These are phyloP conservation scores for Dendroctonus ponderosae DNA, from an alignment of 1,140 invertebrate species.

Conservation along the genomic window DNA sequence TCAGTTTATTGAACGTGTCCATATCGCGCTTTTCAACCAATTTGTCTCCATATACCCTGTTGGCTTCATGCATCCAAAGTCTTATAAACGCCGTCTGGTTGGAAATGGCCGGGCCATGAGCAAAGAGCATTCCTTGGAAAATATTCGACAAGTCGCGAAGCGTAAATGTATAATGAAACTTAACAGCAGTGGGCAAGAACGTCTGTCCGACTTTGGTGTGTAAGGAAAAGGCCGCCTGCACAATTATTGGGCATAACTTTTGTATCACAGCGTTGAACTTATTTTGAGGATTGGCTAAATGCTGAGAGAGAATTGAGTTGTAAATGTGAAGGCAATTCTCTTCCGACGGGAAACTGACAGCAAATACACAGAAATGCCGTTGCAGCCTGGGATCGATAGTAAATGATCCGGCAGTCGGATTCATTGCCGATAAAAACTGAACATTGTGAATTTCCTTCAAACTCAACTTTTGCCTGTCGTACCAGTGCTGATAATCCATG, in stretches of 20 bases:
- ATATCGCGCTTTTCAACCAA: slow-evolving; percentile 75
- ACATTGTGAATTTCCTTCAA: slow-evolving; percentile 92
- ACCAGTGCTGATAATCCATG: slow-evolving; percentile 94
- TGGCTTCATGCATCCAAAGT: slow-evolving; percentile 87
- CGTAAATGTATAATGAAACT: slow-evolving; percentile 95
- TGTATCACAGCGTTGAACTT: slow-evolving; percentile 65
- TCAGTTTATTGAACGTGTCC: slow-evolving; percentile 70
- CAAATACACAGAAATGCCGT: slow-evolving; percentile 91
- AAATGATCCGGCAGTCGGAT: slow-evolving; percentile 93
- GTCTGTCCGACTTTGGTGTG: slow-evolving; percentile 73
- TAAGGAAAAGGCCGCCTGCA: slow-evolving; percentile 70
- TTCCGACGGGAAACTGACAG: slow-evolving; percentile 78
- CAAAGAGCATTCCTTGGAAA: slow-evolving; percentile 86
- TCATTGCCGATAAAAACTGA: slow-evolving; percentile 95
- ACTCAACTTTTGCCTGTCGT: slow-evolving; percentile 80
- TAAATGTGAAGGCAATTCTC: slow-evolving; percentile 85
- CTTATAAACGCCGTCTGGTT: slow-evolving; percentile 69
- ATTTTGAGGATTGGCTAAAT: slow-evolving; percentile 65
- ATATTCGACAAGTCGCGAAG: slow-evolving; percentile 89
- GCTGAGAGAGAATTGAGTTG: slow-evolving; percentile 75
- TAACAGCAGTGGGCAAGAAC: slow-evolving; percentile 89
- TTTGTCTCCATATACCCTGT: slow-evolving; percentile 88
- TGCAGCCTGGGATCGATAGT: slow-evolving; percentile 90
- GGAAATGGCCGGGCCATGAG: slow-evolving; percentile 73
- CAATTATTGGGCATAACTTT: slow-evolving; percentile 61